Evolutionary conservation across 2,888 invertebrate genomes (phyloP).

Genomic region (Drymonia ruficornis): DNA sequence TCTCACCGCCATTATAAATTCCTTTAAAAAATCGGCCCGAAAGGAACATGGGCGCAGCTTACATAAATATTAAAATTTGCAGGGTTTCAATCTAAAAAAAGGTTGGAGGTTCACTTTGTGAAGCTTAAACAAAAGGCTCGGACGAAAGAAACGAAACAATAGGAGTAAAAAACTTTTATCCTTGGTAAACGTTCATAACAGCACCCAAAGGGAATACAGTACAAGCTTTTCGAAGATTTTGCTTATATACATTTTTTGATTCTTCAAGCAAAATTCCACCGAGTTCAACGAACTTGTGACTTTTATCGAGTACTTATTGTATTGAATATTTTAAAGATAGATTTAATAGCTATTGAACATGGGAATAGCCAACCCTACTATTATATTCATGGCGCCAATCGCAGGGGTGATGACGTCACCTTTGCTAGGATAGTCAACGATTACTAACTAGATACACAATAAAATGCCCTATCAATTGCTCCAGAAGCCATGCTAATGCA

Average conservation of each 20-base stretch:
- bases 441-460: constrained; percentile 16
- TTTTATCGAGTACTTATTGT: background rate
- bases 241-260: background rate
- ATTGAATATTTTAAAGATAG: constrained; percentile 6
- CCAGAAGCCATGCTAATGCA: constrained; percentile 34
- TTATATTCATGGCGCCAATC: constrained; percentile 45
- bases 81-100: constrained; percentile 21
- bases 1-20: no score
- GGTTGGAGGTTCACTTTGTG: constrained; percentile 13
- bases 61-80: constrained; percentile 4
- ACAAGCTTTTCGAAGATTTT: background rate
- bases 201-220: background rate
- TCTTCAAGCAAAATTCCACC: background rate
- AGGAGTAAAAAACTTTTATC: background rate
- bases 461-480: constrained; percentile 26
- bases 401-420: constrained; percentile 49
- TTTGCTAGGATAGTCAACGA: constrained; percentile 17
- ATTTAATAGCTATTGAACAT: constrained; percentile 33
- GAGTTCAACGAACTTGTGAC: background rate
- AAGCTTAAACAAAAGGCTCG: constrained; percentile 16
- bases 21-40: no score
- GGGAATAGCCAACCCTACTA: constrained; percentile 42
- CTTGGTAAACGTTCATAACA: no score
- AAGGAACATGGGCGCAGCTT: no score
- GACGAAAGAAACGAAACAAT: background rate